Conservation (phyloP, 64 coral and sea anemone genomes). For the Dendrophyllia cribrosa region DNA sequence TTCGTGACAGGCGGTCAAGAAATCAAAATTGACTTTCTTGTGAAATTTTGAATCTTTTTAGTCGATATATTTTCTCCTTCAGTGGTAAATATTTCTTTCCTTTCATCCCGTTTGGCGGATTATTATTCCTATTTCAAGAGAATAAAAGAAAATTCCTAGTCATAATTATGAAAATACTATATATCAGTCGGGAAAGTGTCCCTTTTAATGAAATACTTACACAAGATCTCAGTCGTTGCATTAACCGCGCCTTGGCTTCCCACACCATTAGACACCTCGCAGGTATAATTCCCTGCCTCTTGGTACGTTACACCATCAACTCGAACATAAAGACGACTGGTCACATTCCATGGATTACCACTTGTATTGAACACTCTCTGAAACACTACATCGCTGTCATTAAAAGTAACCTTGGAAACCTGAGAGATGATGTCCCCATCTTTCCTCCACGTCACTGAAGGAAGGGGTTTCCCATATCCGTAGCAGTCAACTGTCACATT, state of each 20-base stretch:
- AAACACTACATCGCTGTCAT: neutral
- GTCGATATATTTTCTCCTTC: too few species aligned
- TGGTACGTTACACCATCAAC: neutral
- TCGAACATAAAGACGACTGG: neutral
- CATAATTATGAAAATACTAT: too few species aligned
- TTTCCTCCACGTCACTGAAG: neutral
- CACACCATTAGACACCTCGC: neutral
- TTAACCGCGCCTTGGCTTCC: neutral
- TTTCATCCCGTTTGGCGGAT: too few species aligned
- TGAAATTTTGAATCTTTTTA: too few species aligned
- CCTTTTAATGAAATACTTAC: neutral
- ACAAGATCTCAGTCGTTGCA: neutral
- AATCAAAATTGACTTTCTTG: too few species aligned
- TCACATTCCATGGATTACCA: neutral
- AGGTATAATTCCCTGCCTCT: neutral
- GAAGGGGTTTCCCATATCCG: neutral
- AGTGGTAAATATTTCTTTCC: too few species aligned
- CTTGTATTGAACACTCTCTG: neutral
- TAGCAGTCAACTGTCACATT: neutral
- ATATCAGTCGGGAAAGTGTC: too few species aligned
- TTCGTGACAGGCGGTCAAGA: too few species aligned
- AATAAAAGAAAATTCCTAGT: too few species aligned
- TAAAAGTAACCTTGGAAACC: neutral
- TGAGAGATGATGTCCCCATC: neutral
- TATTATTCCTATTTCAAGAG: too few species aligned